Conservation (phyloP, 2,888 invertebrate species). For the Drosophila atripex region DNA sequence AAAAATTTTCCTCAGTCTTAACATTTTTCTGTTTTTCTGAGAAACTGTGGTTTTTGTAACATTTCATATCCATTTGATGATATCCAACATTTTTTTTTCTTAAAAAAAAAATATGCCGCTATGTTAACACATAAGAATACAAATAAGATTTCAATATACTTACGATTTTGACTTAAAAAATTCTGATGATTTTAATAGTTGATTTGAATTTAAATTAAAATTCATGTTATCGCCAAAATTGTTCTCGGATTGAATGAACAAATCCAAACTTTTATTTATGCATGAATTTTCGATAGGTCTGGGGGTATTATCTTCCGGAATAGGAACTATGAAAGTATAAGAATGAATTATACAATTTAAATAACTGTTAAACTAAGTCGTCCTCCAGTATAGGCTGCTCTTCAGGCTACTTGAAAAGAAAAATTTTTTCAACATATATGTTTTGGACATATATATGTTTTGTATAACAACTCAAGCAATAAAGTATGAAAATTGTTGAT, state of each 20-base stretch:
- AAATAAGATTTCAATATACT: neutral
- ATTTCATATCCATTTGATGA: conserved; percentile 22
- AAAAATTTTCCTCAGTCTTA: conserved; percentile 1
- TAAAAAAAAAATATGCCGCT: neutral
- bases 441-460: too few relatives aligned
- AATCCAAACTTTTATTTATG: neutral
- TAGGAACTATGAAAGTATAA: neutral
- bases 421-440: too few relatives aligned
- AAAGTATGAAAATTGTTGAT: too few relatives aligned
- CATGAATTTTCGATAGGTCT: neutral
- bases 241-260: neutral
- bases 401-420: too few relatives aligned
- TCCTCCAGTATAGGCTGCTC: too few relatives aligned
- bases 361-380: too few relatives aligned
- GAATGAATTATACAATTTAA: too few relatives aligned
- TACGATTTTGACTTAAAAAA: neutral
- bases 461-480: too few relatives aligned
- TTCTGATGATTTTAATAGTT: neutral
- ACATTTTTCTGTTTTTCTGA: conserved; percentile 8
- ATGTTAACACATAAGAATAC: neutral
- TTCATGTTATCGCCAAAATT: neutral
- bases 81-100: neutral
- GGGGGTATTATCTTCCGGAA: neutral
- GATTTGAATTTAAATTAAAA: neutral
- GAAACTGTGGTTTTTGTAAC: conserved; percentile 9